phyloP scores from a whole-genome alignment of 2,113 vertebrate genomes.

The Setophaga petechia region DNA sequence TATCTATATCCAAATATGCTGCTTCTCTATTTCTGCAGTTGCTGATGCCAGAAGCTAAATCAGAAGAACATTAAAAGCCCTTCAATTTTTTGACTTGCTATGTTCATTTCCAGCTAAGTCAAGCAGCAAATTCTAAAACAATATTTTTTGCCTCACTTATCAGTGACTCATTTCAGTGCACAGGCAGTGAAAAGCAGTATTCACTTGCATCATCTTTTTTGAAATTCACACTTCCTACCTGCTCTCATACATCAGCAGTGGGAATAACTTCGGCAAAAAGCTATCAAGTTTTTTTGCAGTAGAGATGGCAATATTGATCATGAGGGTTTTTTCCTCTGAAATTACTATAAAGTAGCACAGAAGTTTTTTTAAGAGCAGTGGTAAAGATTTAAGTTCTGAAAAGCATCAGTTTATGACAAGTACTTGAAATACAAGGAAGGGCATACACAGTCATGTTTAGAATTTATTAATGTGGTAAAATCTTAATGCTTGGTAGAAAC shows the following conservation, averaged over 20 bases:
- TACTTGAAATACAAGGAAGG: background rate
- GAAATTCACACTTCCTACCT: background rate
- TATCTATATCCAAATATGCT: background rate
- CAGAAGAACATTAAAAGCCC: background rate
- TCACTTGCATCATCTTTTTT: background rate
- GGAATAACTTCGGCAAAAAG: background rate
- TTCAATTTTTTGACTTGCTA: background rate
- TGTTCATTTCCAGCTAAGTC: background rate
- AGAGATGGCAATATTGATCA: background rate
- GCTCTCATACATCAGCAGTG: background rate
- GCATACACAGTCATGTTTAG: background rate
- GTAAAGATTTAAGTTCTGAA: background rate
- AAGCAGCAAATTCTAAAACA: background rate
- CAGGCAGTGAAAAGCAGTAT: background rate
- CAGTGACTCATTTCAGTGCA: background rate
- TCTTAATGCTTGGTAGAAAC: background rate
- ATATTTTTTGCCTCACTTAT: background rate
- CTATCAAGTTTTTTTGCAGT: background rate
- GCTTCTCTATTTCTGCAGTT: background rate
- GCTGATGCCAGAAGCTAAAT: conserved; percentile 1
- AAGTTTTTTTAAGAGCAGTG: background rate
- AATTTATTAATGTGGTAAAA: background rate
- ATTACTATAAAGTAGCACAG: background rate
- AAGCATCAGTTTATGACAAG: background rate
- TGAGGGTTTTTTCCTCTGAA: background rate